phyloP scores from a whole-genome alignment of 2,113 vertebrate genomes.

The Anoura caudifer region DNA sequence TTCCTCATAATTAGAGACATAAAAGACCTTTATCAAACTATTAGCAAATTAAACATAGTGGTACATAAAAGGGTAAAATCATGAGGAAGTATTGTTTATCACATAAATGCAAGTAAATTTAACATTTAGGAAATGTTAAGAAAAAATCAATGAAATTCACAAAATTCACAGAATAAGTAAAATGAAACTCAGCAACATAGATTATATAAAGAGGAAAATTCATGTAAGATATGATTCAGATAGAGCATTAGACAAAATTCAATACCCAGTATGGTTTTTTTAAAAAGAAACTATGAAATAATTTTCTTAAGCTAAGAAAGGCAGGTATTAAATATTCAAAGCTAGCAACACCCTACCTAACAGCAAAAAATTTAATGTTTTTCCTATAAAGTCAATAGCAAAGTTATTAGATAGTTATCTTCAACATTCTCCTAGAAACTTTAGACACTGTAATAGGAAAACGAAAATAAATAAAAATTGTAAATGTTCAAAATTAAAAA shows the following conservation, averaged over 20 bases:
- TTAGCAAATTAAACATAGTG: neutral
- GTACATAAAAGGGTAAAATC: neutral
- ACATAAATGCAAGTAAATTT: neutral
- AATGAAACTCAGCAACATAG: neutral
- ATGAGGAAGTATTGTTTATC: neutral
- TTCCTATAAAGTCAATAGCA: neutral
- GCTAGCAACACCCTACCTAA: neutral
- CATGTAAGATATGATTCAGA: neutral
- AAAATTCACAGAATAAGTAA: slow-evolving; percentile 18
- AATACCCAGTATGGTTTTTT: neutral
- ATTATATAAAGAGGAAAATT: neutral
- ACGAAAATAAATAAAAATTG: neutral
- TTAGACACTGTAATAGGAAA: neutral
- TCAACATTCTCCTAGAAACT: neutral
- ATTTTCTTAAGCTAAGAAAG: neutral
- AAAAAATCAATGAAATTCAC: neutral
- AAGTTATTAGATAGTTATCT: neutral
- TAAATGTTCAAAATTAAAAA: neutral
- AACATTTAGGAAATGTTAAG: neutral
- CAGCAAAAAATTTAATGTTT: neutral
- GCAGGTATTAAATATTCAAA: neutral
- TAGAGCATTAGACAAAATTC: neutral
- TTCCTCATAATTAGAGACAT: neutral
- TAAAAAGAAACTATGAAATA: neutral
- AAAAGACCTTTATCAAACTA: neutral